Percentiles rank a stretch among this genome's conserved stretches.
These are phyloP conservation scores for Neosalanx taihuensis DNA, from an alignment of 2,797 vertebrate genomes.

Conservation along the genomic window DNA sequence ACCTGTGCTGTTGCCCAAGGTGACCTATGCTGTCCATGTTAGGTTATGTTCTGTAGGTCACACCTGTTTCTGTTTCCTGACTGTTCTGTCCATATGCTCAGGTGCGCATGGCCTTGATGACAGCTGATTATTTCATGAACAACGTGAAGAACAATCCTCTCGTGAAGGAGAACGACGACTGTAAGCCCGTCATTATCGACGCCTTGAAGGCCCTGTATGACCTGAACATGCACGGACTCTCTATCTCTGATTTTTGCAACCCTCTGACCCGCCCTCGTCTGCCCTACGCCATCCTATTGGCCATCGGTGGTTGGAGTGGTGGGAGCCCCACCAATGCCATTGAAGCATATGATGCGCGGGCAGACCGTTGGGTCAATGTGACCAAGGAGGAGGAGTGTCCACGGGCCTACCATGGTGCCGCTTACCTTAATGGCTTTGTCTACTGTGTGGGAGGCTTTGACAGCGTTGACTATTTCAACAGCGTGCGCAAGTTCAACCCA, in stretches of 20 bases:
- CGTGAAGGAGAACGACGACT: constrained; percentile 27
- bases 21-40: constrained; percentile 7
- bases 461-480: constrained; percentile 69
- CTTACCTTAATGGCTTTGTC: constrained; percentile 53
- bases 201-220: constrained; percentile 64
- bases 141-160: constrained; percentile 22
- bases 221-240: constrained; percentile 50
- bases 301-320: constrained; percentile 76
- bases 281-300: constrained; percentile 74
- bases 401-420: constrained; percentile 71
- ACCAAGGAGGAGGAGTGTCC: constrained; percentile 59
- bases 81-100: constrained; percentile 16
- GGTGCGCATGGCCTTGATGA: constrained; percentile 48
- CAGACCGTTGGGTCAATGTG: constrained; percentile 75
- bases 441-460: constrained; percentile 68
- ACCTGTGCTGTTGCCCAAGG: constrained; percentile 45
- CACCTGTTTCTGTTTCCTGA: background rate
- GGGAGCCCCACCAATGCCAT: constrained; percentile 71
- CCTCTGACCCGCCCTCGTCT: constrained; percentile 69
- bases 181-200: constrained; percentile 64
- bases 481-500: constrained; percentile 71
- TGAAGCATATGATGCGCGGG: constrained; percentile 71
- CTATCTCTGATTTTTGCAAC: constrained; percentile 49
- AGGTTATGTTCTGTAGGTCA: background rate
- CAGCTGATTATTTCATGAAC: constrained; percentile 25